Base-by-base conservation (phyloP, 2,113 vertebrate species). In the Grammomys dolichurus region DNA sequence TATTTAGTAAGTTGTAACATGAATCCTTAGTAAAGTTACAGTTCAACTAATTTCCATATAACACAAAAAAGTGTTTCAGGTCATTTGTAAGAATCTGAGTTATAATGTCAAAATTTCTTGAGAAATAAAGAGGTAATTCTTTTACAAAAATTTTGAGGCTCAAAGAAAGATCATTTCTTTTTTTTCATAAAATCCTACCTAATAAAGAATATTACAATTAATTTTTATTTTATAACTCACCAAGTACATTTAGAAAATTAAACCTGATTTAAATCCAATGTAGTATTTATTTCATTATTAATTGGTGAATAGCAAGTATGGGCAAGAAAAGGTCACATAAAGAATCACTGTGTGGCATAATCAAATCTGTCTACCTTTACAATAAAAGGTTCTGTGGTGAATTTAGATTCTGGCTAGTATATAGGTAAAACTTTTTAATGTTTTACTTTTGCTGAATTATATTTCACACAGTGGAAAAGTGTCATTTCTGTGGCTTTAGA, bases 91-190 rank as follows among this genome's bases (percentile, higher is more conserved):
- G 19, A 82, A 90, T 91, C 87, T 91, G 24, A 89, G 75, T 60
- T 82, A n/a, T 92, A 84, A 81, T 70, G 33, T 77, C 40, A 95
- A 90, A 92, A 84, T 84, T 8, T 81, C 7, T 93, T 93, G 40
- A 77, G 36, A 84, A 81, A 93, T 73, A 20, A 70, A 75, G 10
- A 46, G 0, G 7, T 14, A 28, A 63, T 78, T 2, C 36, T 82
- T 96, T 69, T 51, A 22, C 3, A 60, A 54, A 67, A 75, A 58
- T 46, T 14, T 78, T 63, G 14, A 92, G 19, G 14, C 2, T 56
- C 22, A 92, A 90, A 73, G 17, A 89, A 82, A 86, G 19, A 85
- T 94, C 31, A 67, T 10, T 67, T 82, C 8, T 77, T 24, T 26
- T 87, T 96, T 65, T 67, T 19, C 1, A 84, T 87, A 89, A 84